phyloP scores from a whole-genome alignment of 2,113 vertebrate species.

The Eurystomus gularis region DNA sequence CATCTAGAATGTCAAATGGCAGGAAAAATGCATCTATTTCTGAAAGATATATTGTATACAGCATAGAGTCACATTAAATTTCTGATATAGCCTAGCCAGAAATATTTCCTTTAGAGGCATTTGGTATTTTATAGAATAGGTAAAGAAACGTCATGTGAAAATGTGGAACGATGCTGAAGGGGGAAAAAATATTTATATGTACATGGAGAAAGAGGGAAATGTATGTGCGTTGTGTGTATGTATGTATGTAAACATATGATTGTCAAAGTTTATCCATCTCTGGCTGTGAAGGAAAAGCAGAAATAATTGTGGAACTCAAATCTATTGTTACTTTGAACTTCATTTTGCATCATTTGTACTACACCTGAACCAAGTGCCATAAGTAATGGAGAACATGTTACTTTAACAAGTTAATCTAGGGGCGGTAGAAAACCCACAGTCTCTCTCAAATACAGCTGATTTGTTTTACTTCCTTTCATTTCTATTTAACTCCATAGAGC shows the following conservation, averaged over 20 bases:
- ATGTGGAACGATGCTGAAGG: neutral
- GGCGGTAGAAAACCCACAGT: neutral
- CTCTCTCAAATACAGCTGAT: neutral
- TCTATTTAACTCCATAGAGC: neutral
- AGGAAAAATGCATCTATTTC: neutral
- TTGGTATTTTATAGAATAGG: neutral
- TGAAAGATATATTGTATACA: neutral
- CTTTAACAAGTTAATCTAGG: neutral
- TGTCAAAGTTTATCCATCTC: neutral
- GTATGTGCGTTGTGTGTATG: fast-evolving
- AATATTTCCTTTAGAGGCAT: neutral
- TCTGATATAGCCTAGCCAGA: neutral
- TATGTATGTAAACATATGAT: neutral
- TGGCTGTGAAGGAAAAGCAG: neutral
- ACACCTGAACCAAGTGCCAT: neutral
- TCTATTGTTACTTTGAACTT: neutral
- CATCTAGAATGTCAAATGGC: neutral
- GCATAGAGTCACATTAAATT: neutral
- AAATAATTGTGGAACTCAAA: neutral
- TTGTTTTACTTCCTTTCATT: neutral
- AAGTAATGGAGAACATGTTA: neutral
- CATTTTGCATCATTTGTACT: neutral
- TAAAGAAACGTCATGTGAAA: neutral
- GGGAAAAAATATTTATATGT: neutral
- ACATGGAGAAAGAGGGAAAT: neutral